Evolutionary conservation across 2,113 vertebrate genomes (phyloP).

Genomic region (Hypocryptadius cinnamomeus): DNA sequence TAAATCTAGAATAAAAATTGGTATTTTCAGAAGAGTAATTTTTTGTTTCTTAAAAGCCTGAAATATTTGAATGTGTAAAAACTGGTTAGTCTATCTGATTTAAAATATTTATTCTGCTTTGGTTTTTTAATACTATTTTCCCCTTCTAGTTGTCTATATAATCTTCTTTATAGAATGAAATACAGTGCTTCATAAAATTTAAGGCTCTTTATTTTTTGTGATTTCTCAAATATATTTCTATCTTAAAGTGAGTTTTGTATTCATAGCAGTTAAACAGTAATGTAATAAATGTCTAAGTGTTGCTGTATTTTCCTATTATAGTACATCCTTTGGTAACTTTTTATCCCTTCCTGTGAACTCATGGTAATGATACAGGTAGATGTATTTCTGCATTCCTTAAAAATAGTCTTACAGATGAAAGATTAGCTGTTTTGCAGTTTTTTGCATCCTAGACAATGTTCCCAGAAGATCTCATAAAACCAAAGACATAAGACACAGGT

Average conservation of each 20-base stretch:
- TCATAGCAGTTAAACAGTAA: background rate
- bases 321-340: background rate
- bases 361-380: background rate
- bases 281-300: background rate
- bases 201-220: background rate
- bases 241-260: background rate
- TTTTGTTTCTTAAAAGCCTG: background rate
- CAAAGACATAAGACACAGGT: background rate
- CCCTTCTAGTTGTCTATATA: background rate
- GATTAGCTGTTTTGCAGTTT: background rate
- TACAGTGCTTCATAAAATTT: background rate
- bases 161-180: background rate
- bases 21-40: background rate
- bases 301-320: background rate
- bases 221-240: background rate
- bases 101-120: background rate
- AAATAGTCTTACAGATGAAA: background rate
- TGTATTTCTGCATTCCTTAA: slow-evolving; percentile 8
- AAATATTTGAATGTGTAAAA: background rate
- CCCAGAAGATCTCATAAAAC: background rate
- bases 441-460: background rate
- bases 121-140: background rate
- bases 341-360: background rate
- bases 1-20: background rate
- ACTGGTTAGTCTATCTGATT: background rate